Evolutionary conservation across 2,113 vertebrate species (phyloP), one percentile per base, ranked within the genome.

Genomic region (Apistogramma diplotaenia): DNA sequence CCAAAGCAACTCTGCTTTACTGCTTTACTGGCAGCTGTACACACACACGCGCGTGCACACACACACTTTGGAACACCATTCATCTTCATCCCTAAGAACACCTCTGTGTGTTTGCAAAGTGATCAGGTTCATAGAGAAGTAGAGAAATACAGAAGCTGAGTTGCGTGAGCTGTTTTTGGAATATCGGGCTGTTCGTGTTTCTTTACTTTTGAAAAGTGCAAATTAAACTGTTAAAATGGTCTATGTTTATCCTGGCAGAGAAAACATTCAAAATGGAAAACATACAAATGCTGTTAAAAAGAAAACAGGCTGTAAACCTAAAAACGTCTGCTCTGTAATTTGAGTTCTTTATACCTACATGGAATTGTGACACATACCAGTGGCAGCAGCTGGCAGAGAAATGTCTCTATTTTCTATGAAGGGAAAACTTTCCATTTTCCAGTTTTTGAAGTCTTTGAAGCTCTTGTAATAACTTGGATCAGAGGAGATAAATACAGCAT

Each of bases 261-360:
- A 6, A 0, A 1, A 29, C 18, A 3, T 2, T 70, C 10, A 31
- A 49, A 70, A 70, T 70, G 62, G 40, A 8, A 18, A 70, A 70
- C 65, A 51, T 51, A 29, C 18, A 10, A 16, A 8, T 2, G 23
- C 65, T 3, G 43, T 11, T 70, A 29, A 29, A 49, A 49, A 51
- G 43, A 70, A 19, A 51, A 70, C 65, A 31, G 65, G 43, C 25
- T 19, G 43, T 51, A 70, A n/a, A 51, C 7, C 60, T 0, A 29
- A 46, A 54, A 54, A 10, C 2, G 12, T 0, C 62, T 51, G 49
- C 62, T 61, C 73, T 85, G 78, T 85, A 57, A 73, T 77, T 76
- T 70, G 10, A 49, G 2, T n/a, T 0, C 25, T 70, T 29, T n/a
- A 70, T 51, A 46, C 43, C 43, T 51, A 27, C 43, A 49, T 70